Evolutionary conservation across 2,797 vertebrate genomes (phyloP), one percentile per base, ranked within the genome.

Genomic region (Silurus lanzhouensis): DNA sequence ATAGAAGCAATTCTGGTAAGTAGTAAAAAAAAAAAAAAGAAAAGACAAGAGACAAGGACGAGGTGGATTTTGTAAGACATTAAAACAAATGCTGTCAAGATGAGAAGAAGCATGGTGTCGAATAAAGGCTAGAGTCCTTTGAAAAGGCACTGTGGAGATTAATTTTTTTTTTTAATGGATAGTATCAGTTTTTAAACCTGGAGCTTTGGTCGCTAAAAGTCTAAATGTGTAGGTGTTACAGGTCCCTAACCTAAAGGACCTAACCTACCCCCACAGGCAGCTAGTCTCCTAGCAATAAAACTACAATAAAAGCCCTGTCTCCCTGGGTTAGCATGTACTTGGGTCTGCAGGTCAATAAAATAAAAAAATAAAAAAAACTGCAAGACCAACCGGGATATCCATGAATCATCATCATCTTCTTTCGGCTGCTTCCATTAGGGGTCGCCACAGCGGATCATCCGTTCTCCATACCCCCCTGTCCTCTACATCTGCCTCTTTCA

Each of bases 1-100:
- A 38, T 25, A 81, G 44, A 85, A 58, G 48, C 25, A 82, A 84
- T 78, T 44, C 75, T 57, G 20, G 22, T 17, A 77, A 20, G 55
- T 60, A 60, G 58, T 78, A 38, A 60, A 58, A 76, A 57, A 27
- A 27, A 27, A 20, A 57, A 58, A 44, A 4, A 57, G n/a, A 1
- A 52, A 19, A 14, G 17, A 22, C 38, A 25, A 13, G 38, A 17
- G 63, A 81, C 19, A 55, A 55, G 79, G 25, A 74, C 17, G 22
- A 72, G 10, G n/a, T 61, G 31, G 81, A 27, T 4, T 67, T 66
- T 17, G 12, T 57, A 68, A 55, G n/a, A 55, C 6, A 75, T 20
- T 15, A 9, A 13, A n/a, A 57, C 55, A 25, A 55, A 58, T 48
- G 38, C 38, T 38, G 6, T 38, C 68, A 17, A 25, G 74, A 57